phyloP scores from a whole-genome alignment of 1,140 invertebrate genomes.

The Parapsyche elsis region DNA sequence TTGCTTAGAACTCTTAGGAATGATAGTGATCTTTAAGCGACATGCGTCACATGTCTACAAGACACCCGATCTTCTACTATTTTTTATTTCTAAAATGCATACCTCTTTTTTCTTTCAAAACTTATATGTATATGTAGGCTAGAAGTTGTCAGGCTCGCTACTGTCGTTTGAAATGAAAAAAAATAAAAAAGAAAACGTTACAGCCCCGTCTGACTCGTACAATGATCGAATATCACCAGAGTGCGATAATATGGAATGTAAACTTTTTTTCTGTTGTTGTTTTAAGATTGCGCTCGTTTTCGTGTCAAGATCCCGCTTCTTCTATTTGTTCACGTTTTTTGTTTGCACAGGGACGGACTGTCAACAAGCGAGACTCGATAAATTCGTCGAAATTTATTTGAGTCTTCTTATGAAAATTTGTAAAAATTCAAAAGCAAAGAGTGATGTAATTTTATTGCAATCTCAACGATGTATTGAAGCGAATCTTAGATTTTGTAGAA shows the following conservation, averaged over 20 bases:
- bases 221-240: slow-evolving; percentile 27
- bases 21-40: neutral
- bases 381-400: no score
- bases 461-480: no score
- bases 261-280: slow-evolving; percentile 16
- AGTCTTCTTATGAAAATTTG: no score
- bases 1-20: neutral
- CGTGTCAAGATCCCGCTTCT: slow-evolving; percentile 5
- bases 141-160: neutral
- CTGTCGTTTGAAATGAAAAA: neutral
- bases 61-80: neutral
- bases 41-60: neutral
- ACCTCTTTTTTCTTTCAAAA: neutral
- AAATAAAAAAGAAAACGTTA: no score
- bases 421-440: no score
- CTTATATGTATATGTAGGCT: neutral
- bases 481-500: no score
- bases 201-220: neutral
- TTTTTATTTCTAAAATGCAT: neutral
- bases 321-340: no score
- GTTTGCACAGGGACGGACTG: no score
- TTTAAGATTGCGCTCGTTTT: slow-evolving; percentile 14
- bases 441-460: no score
- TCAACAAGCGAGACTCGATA: no score
- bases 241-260: slow-evolving; percentile 19